Base-by-base conservation (phyloP, 1,140 invertebrate genomes). In the Dendroctonus ponderosae region DNA sequence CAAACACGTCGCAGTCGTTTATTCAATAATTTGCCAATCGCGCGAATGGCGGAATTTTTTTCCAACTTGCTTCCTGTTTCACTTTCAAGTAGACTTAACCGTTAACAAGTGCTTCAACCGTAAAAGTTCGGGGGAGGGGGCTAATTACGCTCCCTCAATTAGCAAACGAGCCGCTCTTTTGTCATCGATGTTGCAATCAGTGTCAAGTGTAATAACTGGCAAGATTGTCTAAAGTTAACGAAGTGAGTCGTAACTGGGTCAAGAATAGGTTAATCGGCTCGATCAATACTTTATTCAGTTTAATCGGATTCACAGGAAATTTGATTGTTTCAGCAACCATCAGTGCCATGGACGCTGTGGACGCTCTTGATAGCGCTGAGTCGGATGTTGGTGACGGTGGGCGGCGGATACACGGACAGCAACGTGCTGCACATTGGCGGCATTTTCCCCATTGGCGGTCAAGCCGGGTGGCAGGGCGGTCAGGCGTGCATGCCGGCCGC, bases 401-500 rank as follows among this genome's bases (percentile, higher is more conserved):
- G 64, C 56, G 59, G 66, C 48, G 61, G 52, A 58, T 61, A 53
- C 62, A 80, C 82, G 71, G 84, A 86, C 71, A 82, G 84, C 71
- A 89, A 91, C 81, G 87, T 91, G 66, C 82, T 99, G 66, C 94
- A 98, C 79, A 97, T 99, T 79, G 97, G 95, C 52, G 97, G 94
- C 15, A 97, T 99, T 71, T 99, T 99, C 82, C 97, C 97, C 5
- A 98, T 98, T 79, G 89, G 85, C 59, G 94, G 94, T 8, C 90
- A 94, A 76, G 96, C 95, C 58, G 95, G 96, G 60, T 97, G 97
- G 95, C 89, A 96, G 79, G 93, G 95, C 61, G 93, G 94, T 9
- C 92, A 94, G 85, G 93, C 93, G 2, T 96, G 94, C 77, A 91
- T 93, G 86, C 96, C 96, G 49, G 96, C 97, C 14, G 96, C 96